Evolutionary conservation across 2,888 invertebrate species (phyloP).

Genomic region (Mesorhabditis sp.): DNA sequence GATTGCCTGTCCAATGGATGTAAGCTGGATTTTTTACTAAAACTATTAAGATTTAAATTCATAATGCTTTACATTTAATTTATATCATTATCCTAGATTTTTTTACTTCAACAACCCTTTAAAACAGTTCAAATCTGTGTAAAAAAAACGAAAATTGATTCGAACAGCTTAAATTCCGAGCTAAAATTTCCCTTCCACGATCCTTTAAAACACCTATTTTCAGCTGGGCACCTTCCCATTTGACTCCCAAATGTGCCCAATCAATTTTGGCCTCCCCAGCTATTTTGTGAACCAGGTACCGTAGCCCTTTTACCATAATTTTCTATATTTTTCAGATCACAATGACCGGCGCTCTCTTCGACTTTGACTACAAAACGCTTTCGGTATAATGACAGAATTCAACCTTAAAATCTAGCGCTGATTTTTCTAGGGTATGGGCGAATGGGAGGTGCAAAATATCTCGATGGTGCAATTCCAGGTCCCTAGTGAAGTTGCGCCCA

Average conservation of each 20-base stretch:
- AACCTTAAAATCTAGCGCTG: no score
- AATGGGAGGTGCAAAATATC: slow-evolving; percentile 1
- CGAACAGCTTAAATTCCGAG: no score
- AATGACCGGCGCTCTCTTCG: neutral
- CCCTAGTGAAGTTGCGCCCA: neutral
- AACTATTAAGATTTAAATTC: no score
- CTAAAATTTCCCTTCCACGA: no score
- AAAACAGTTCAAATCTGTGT: no score
- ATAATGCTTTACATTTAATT: no score
- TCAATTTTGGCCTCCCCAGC: neutral
- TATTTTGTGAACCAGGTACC: slow-evolving; percentile 1
- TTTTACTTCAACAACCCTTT: no score
- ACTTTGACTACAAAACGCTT: neutral
- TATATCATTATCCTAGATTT: no score
- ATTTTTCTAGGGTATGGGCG: neutral
- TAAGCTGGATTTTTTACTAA: no score
- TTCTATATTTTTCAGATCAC: neutral
- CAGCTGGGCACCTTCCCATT: slow-evolving; percentile 1
- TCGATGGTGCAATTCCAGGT: neutral
- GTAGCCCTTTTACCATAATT: neutral
- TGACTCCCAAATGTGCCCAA: neutral
- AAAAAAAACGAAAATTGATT: no score
- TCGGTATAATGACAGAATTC: neutral
- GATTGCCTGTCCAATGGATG: no score
- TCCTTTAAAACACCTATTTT: neutral